A percentile compares a stretch with the other conserved stretches of the same genome.
Conservation (phyloP, 2,888 invertebrate species). For the Ptilodon capucinus region DNA sequence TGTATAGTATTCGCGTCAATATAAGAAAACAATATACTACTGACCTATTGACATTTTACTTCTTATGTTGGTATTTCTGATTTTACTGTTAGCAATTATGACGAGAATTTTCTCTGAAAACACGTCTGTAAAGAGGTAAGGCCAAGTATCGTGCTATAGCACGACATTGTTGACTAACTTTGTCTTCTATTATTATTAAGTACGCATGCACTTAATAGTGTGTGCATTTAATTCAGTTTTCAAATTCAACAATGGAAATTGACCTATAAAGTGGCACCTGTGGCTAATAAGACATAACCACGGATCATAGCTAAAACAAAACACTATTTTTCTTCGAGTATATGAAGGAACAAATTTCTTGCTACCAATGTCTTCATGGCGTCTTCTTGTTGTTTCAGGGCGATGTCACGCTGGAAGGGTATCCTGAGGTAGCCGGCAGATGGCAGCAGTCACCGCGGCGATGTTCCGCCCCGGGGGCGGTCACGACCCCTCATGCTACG, state of each 20-base stretch:
- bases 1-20: too few relatives aligned
- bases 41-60: too few relatives aligned
- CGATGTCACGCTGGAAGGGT: slow-evolving; percentile 83
- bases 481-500: slow-evolving; percentile 84
- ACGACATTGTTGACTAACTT: too few relatives aligned
- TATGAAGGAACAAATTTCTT: too few relatives aligned
- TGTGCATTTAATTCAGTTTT: neutral
- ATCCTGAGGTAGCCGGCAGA: slow-evolving; percentile 83
- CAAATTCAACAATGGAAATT: too few relatives aligned
- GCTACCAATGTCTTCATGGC: neutral
- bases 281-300: neutral
- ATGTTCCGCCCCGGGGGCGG: slow-evolving; percentile 86
- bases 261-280: neutral
- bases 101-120: too few relatives aligned
- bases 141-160: too few relatives aligned
- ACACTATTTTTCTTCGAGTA: neutral
- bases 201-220: neutral
- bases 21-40: too few relatives aligned
- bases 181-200: neutral
- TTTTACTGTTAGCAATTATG: too few relatives aligned
- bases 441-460: slow-evolving; percentile 88
- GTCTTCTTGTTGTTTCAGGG: slow-evolving; percentile 65
- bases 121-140: too few relatives aligned
- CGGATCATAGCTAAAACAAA: neutral
- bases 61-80: too few relatives aligned